Percentiles rank a stretch among this genome's conserved stretches.
These are phyloP conservation scores for Rapana venosa DNA, from an alignment of 2,888 invertebrate species.

Conservation along the genomic window DNA sequence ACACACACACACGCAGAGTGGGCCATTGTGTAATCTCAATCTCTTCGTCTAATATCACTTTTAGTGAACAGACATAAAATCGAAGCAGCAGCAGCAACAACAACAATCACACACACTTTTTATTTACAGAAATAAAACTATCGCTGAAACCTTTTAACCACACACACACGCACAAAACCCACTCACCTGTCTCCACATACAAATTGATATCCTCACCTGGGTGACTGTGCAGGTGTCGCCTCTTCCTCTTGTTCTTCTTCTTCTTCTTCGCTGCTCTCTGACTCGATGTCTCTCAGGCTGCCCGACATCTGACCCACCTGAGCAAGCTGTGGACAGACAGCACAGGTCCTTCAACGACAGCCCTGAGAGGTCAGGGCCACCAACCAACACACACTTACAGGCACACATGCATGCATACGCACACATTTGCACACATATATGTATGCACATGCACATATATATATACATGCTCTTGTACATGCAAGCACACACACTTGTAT, in stretches of 20 bases:
- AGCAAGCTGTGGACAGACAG: conserved; percentile 56
- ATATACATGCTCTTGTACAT: not conserved
- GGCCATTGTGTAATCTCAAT: too few relatives aligned
- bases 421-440: not conserved
- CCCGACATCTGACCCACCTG: conserved; percentile 78
- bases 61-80: too few relatives aligned
- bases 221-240: conserved; percentile 14
- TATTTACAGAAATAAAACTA: too few relatives aligned
- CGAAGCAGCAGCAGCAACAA: too few relatives aligned
- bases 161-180: too few relatives aligned
- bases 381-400: not conserved
- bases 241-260: conserved; percentile 52
- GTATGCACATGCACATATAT: not conserved
- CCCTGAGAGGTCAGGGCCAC: too few relatives aligned
- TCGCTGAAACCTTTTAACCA: too few relatives aligned
- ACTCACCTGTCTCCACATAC: too few relatives aligned
- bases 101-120: too few relatives aligned
- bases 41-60: too few relatives aligned
- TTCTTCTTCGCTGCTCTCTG: conserved; percentile 71
- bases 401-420: not conserved
- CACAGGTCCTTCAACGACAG: too few relatives aligned
- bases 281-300: conserved; percentile 78
- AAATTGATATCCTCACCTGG: not conserved
- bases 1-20: too few relatives aligned
- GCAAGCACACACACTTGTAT: not conserved